Percentiles rank a stretch among this genome's conserved stretches.
Evolutionary conservation across 2,797 vertebrate species (phyloP).

Genomic region (Enteromius unitaeniatus): DNA sequence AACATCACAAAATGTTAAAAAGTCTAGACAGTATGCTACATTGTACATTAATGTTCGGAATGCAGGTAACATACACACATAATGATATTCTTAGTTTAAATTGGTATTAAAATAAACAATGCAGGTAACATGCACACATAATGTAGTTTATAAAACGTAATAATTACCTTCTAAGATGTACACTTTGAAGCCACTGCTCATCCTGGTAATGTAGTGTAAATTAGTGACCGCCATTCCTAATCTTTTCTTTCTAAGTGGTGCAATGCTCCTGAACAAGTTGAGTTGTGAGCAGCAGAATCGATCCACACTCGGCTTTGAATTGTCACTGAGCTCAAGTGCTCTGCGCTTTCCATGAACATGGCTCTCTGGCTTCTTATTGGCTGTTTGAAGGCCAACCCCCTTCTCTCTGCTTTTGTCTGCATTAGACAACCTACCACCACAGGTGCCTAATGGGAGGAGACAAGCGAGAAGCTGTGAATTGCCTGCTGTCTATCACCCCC

Average conservation of each 20-base stretch:
- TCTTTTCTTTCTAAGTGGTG: slow-evolving; percentile 46
- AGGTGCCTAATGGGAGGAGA: slow-evolving; percentile 58
- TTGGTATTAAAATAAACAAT: background rate
- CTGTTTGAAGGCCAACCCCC: slow-evolving; percentile 67
- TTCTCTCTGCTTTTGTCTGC: slow-evolving; percentile 49
- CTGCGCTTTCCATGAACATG: slow-evolving; percentile 68
- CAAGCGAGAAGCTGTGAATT: slow-evolving; percentile 31
- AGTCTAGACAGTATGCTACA: background rate
- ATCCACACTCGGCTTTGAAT: slow-evolving; percentile 53
- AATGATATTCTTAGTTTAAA: background rate
- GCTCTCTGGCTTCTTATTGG: slow-evolving; percentile 70
- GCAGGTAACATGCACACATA: background rate
- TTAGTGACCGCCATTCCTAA: slow-evolving; percentile 82
- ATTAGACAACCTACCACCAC: slow-evolving; percentile 62
- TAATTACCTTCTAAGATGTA: slow-evolving; percentile 83
- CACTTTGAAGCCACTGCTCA: slow-evolving; percentile 86
- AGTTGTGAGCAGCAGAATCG: slow-evolving; percentile 27
- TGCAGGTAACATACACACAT: background rate
- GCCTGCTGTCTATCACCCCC: slow-evolving; percentile 7
- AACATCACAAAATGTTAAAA: background rate
- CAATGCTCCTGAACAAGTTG: slow-evolving; percentile 3
- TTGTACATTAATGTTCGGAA: background rate
- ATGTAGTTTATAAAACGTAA: slow-evolving; percentile 5
- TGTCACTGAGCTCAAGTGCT: slow-evolving; percentile 71
- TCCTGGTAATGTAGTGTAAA: slow-evolving; percentile 84